Base-by-base conservation (phyloP, 2,113 vertebrate species). In the Canis aureus region DNA sequence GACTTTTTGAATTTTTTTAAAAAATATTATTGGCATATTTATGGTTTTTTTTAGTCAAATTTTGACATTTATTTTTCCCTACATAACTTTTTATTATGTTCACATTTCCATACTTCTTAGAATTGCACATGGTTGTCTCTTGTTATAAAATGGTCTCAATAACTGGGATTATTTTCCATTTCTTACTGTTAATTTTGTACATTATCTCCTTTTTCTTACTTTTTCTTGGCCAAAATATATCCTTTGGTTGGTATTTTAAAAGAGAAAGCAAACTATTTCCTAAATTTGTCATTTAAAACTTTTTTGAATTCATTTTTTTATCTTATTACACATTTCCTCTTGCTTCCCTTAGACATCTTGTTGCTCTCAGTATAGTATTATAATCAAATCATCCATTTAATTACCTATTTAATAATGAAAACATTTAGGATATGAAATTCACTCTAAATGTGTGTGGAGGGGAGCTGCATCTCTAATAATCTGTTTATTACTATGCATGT, bases 191-290 rank as follows among this genome's bases (percentile, higher is more conserved):
- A 35, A 3, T 59, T 66, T 88, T 55, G 19, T 38, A 79, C 35
- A 4, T 79, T 59, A 4, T 17, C 0, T 53, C 12, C 11, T 4
- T 95, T 57, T 29, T 12, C 2, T 59, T 51, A 32, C 25, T 49
- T 74, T 60, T 66, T n/a, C n/a, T 53, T 69, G 55, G 62, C 1
- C 25, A 66, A 57, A 73, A 57, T 81, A 25, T 80, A 35, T 59
- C n/a, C 43, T 73, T 95, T 38, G 43, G 53, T 64, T 92, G 43
- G 29, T 71, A 35, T 91, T 57, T 73, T 64, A 51, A 86, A 96
- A 80, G 43, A n/a, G 8, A 62, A 94, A 80, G 51, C 4, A 38
- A 80, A 43, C 20, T 71, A 35, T 55, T 20, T 73, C 71, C 71
- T 91, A 11, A 96, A 60, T 73, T 80, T 90, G 17, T 38, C 35